Base-by-base conservation (phyloP, 2,888 invertebrate species). In the Candidula unifasciata region DNA sequence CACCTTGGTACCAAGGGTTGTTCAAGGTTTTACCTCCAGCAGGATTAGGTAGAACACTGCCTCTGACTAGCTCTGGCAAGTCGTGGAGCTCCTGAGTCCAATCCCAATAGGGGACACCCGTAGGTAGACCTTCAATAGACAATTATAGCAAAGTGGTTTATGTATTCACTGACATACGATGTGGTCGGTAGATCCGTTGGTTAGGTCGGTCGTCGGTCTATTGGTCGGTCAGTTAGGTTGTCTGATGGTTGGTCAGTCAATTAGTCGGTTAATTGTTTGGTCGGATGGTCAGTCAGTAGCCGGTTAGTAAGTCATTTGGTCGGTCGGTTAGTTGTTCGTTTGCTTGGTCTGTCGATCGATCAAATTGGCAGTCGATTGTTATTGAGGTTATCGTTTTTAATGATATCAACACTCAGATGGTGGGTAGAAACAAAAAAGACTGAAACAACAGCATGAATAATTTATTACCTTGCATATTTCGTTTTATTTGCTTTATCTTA, bases 51-150 rank as follows among this genome's bases (percentile, higher is more conserved):
- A 83, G 44, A 24, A 86, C 76, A 60, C 54, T 76, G 21, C 80
- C 57, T 37, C 77, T 74, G 13, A 87, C 87, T 0, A 88, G 80
- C 27, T 54, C 69, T 3, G 88, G 88, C 44, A 88, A 78, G 0
- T 86, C 24, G 16, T 78, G 74, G 21, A 87, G 30, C 18, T 85
- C 80, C 73, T 78, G 60, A 1, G 88, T 88, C 87, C 87, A 87
- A 77, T 88, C 88, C 88, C 88, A 88, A 82, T 87, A 88, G 27
- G 88, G 88, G 44, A 88, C 78, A 35, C 87, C 87, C 35, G 85
- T 57, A 68, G 80, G 2, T 10, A 78, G 64, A 60, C 78, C 78
- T 78, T 18, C 27, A 66, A 44, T 33, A 77, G 13, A n/a, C 24
- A 73, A 13, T 27, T 6, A 3, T 35, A 24, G 33, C 30, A 2